Percentiles rank a stretch among this genome's conserved stretches.
Evolutionary conservation across 1,140 invertebrate species (phyloP).

Genomic region (Apis dorsata): DNA sequence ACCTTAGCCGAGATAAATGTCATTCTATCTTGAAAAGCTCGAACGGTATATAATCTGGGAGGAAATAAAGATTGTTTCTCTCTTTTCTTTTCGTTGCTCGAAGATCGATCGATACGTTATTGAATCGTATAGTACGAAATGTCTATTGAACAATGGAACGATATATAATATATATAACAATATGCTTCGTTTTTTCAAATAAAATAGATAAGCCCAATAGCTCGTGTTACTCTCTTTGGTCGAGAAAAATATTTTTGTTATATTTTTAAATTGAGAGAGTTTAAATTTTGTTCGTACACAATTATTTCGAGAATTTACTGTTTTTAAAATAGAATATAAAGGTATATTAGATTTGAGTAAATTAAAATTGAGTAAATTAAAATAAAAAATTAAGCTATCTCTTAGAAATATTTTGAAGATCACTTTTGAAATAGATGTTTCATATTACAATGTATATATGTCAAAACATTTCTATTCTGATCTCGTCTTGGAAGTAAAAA

Average conservation of each 20-base stretch:
- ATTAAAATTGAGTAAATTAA: too few relatives aligned
- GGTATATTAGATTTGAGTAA: too few relatives aligned
- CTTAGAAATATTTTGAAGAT: background rate
- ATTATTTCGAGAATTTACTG: too few relatives aligned
- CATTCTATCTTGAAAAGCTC: background rate
- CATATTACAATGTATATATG: background rate
- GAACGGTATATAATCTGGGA: background rate
- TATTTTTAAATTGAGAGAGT: too few relatives aligned
- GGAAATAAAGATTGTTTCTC: background rate
- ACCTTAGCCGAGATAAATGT: slow-evolving; percentile 2
- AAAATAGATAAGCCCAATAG: background rate
- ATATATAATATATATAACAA: too few relatives aligned
- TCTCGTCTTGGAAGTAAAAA: background rate
- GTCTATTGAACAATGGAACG: too few relatives aligned
- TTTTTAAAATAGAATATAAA: too few relatives aligned
- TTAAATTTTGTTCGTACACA: too few relatives aligned
- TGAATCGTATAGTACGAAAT: background rate
- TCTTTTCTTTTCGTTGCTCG: background rate
- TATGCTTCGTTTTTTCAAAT: background rate
- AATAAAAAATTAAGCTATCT: background rate
- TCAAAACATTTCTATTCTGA: background rate
- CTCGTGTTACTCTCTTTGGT: background rate
- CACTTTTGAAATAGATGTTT: background rate
- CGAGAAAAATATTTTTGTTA: background rate
- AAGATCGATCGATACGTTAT: background rate